phyloP scores from a whole-genome alignment of 2,888 invertebrate species.

The Protodeltote pygarga region DNA sequence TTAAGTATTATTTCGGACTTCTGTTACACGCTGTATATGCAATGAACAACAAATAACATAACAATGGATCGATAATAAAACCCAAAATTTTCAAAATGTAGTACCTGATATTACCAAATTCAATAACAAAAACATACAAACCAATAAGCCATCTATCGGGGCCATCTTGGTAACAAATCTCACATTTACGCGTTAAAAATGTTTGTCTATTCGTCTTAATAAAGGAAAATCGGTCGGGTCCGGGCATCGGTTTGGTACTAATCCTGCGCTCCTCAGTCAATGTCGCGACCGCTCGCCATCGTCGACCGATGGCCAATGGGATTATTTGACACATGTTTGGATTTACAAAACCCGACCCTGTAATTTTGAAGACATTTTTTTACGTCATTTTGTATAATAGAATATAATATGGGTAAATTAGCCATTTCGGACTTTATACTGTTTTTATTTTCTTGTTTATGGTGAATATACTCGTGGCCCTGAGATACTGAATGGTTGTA shows the following conservation, averaged over 20 bases:
- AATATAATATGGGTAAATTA: no score
- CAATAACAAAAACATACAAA: constrained; percentile 28
- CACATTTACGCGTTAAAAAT: constrained; percentile 69
- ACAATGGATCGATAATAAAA: no score
- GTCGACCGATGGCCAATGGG: constrained; percentile 54
- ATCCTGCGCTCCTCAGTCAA: constrained; percentile 70
- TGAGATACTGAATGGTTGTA: no score
- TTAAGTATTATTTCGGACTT: no score
- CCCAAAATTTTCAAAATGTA: no score
- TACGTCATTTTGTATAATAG: constrained; percentile 2
- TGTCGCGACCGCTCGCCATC: constrained; percentile 58
- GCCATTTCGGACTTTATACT: no score
- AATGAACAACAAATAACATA: no score
- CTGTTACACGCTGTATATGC: no score
- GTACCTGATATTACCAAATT: constrained; percentile 13
- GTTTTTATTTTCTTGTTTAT: no score
- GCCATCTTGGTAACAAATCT: constrained; percentile 47
- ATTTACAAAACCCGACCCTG: constrained; percentile 44
- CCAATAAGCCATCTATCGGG: constrained; percentile 35
- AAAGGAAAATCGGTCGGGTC: constrained; percentile 64
- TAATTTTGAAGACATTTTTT: constrained; percentile 8
- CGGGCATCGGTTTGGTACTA: constrained; percentile 63
- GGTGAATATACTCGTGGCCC: no score
- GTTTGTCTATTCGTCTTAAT: constrained; percentile 73
- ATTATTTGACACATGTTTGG: constrained; percentile 68